Evolutionary conservation across 1,140 invertebrate species (phyloP).

Genomic region (Aphaenogaster rudis): DNA sequence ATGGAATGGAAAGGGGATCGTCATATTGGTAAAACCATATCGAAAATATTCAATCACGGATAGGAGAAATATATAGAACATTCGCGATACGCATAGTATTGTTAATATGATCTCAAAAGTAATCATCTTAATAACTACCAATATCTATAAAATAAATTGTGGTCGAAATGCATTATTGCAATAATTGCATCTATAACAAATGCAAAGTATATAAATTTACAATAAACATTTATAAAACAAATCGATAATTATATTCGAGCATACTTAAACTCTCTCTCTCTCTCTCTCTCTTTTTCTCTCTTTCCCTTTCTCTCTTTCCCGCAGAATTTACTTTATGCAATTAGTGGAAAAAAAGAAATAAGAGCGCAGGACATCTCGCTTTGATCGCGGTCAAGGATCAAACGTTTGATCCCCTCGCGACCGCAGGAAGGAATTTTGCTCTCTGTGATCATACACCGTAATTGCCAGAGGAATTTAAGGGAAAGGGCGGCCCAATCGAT

Average conservation of each 20-base stretch:
- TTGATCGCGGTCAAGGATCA: slow-evolving; percentile 1
- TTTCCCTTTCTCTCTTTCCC: neutral
- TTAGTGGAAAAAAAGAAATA: neutral
- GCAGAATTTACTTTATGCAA: neutral
- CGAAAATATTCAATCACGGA: slow-evolving; percentile 9
- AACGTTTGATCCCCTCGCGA: neutral
- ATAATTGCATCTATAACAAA: neutral
- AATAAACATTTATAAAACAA: neutral
- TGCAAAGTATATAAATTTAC: neutral
- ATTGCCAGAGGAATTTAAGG: slow-evolving; percentile 33
- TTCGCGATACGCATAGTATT: neutral
- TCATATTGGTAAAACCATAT: neutral
- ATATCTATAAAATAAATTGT: neutral
- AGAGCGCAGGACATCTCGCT: neutral
- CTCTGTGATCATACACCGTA: slow-evolving; percentile 33
- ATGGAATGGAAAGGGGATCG: neutral
- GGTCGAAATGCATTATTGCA: neutral
- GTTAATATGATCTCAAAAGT: neutral
- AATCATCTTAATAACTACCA: neutral
- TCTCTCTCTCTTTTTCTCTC: neutral
- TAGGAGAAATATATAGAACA: too few relatives aligned
- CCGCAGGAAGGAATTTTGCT: slow-evolving; percentile 4
- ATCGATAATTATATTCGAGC: neutral
- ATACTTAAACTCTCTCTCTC: neutral
- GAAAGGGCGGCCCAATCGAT: slow-evolving; percentile 16